A percentile compares a stretch with the other conserved stretches of the same genome.
These are phyloP conservation scores for Cololabis saira DNA, from an alignment of 2,113 vertebrate species.

Conservation along the genomic window DNA sequence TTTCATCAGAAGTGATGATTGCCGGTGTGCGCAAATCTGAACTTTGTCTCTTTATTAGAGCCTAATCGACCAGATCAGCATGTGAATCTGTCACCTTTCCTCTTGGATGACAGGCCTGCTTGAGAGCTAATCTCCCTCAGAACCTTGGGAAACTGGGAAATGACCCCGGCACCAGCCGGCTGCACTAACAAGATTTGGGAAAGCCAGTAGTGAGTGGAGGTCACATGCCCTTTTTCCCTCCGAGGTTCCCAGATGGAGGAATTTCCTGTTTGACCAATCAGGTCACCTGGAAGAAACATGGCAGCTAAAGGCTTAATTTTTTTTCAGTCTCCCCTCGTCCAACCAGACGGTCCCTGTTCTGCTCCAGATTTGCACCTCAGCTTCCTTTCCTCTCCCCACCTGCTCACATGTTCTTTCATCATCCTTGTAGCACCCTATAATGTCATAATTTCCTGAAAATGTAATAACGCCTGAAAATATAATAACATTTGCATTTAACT, in stretches of 20 bases:
- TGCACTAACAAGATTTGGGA: slow-evolving; percentile 80
- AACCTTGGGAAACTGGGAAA: slow-evolving; percentile 80
- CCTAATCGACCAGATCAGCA: slow-evolving; percentile 80
- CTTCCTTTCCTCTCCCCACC: slow-evolving; percentile 27
- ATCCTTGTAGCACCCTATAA: too few species aligned
- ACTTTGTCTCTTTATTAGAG: slow-evolving; percentile 73
- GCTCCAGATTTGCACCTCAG: slow-evolving; percentile 8
- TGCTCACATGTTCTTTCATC: slow-evolving; percentile 11
- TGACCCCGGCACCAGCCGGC: slow-evolving; percentile 71
- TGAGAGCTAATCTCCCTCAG: slow-evolving; percentile 75
- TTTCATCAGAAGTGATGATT: slow-evolving; percentile 74
- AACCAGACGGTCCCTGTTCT: slow-evolving; percentile 24
- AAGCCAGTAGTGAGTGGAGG: slow-evolving; percentile 77
- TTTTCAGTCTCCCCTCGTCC: slow-evolving; percentile 5
- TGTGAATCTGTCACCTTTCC: slow-evolving; percentile 83
- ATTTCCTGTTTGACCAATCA: slow-evolving; percentile 62
- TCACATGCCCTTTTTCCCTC: slow-evolving; percentile 80
- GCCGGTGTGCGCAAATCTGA: slow-evolving; percentile 56
- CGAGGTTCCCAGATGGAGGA: slow-evolving; percentile 72
- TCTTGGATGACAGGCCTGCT: slow-evolving; percentile 63
- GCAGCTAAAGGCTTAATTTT: slow-evolving; percentile 33
- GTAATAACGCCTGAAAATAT: too few species aligned
- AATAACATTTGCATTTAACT: too few species aligned
- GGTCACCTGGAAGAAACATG: slow-evolving; percentile 53
- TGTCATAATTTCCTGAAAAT: too few species aligned